Evolutionary conservation across 1,140 invertebrate genomes (phyloP).

Genomic region (Sogatella furcifera): DNA sequence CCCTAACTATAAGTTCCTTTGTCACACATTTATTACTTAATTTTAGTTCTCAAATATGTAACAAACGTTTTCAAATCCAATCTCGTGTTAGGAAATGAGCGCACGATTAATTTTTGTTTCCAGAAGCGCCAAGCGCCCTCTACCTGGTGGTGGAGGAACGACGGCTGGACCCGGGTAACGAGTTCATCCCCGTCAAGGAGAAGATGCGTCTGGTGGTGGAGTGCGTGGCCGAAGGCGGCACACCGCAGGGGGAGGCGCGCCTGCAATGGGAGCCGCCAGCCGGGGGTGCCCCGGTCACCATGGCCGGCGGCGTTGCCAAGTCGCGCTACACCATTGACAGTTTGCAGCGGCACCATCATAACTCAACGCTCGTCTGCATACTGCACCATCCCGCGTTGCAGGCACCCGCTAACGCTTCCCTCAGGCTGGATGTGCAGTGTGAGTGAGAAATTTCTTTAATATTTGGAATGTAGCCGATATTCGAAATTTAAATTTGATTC

Average conservation of each 20-base stretch:
- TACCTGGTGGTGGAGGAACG: constrained; percentile 70
- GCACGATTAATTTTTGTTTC: constrained; percentile 20
- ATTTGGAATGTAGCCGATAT: too few relatives aligned
- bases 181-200: constrained; percentile 71
- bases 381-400: constrained; percentile 57
- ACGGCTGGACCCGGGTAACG: constrained; percentile 67
- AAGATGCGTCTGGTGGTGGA: constrained; percentile 64
- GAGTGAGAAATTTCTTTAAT: too few relatives aligned
- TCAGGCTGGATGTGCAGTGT: constrained; percentile 71
- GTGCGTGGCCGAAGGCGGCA: constrained; percentile 73
- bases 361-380: constrained; percentile 59
- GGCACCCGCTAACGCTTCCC: constrained; percentile 55
- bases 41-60: too few relatives aligned
- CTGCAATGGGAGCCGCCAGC: constrained; percentile 29
- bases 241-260: constrained; percentile 27
- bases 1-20: too few relatives aligned
- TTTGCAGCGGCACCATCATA: constrained; percentile 60
- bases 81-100: too few relatives aligned
- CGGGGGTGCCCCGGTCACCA: neutral
- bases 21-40: too few relatives aligned
- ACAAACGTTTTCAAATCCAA: too few relatives aligned
- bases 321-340: constrained; percentile 51
- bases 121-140: constrained; percentile 64
- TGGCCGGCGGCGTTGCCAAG: constrained; percentile 31
- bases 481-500: too few relatives aligned